Evolutionary conservation across 2,113 vertebrate genomes (phyloP), one percentile per base, ranked within the genome.

Genomic region (Cryptoleucopteryx plumbea): DNA sequence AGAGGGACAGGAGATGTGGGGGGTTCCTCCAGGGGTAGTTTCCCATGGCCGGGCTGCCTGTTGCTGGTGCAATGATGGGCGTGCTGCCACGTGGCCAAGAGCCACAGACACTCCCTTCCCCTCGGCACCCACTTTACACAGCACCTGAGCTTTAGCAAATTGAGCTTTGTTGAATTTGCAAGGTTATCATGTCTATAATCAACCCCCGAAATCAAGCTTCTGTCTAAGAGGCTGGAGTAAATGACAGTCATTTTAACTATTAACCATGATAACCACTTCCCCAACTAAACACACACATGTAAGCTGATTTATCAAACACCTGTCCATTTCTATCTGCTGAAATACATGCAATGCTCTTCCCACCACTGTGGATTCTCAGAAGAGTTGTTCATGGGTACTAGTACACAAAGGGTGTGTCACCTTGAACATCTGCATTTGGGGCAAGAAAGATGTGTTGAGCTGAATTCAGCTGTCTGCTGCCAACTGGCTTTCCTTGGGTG

Each of bases 11-110:
- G 34, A 45, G 36, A 17, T 23, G 36, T 8, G 7, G 15, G 48
- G 43, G 43, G 2, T 48, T 52, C 4, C 55, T 59, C 22, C 3
- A 1, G 21, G 17, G 0, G 0, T 1, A 16, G 25, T 42, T 95
- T 90, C 81, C 48, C 80, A 8, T 11, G 31, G 18, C 23, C 10
- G 1, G 0, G 40, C 52, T 3, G 4, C 52, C 21, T 56, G 7
- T 20, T 79, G 50, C 32, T 47, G 38, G 9, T 58, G 34, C 55
- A 45, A 9, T 14, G 52, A 50, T 7, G 42, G 42, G 27, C 6
- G 0, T 58, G 15, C 67, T 92, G 70, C 52, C 47, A n/a, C 3
- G 1, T 56, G 47, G n/a, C 38, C 16, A 5, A 56, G 25, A 73
- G 48, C 29, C 90, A 94, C 25, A 45, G 22, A 17, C 53, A 43